Conservation (phyloP, 2,888 invertebrate species). For the Eupithecia insigniata region DNA sequence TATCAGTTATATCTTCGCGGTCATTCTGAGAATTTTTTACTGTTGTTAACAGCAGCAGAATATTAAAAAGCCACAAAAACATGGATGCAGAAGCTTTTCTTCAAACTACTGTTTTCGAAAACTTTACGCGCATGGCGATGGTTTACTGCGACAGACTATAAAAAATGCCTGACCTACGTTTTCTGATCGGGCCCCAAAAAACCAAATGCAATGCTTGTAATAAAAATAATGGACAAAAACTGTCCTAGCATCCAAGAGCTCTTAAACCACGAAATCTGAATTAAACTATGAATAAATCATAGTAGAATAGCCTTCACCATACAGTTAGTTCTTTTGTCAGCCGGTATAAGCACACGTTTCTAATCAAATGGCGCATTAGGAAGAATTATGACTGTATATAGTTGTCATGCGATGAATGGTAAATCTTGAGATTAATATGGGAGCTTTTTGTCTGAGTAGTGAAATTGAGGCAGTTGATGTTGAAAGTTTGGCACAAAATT, state of each 20-base stretch:
- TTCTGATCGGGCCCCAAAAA: not conserved
- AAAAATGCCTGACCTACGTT: not conserved
- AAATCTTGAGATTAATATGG: slow-evolving; percentile 60
- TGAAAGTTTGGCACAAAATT: slow-evolving; percentile 8
- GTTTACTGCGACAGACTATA: not conserved
- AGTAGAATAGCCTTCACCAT: slow-evolving; percentile 70
- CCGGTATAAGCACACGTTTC: slow-evolving; percentile 65
- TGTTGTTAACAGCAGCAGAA: slow-evolving; percentile 41
- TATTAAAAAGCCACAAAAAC: slow-evolving; percentile 31
- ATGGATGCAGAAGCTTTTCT: not conserved
- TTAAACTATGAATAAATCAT: slow-evolving; percentile 79
- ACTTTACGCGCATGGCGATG: not conserved
- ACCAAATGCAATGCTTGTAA: not conserved
- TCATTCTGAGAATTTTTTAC: slow-evolving; percentile 47
- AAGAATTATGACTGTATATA: slow-evolving; percentile 78
- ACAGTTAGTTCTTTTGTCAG: slow-evolving; percentile 73
- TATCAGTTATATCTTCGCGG: slow-evolving; percentile 46
- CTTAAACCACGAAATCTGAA: slow-evolving; percentile 70
- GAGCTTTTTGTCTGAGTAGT: slow-evolving; percentile 41
- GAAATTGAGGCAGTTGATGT: slow-evolving; percentile 36
- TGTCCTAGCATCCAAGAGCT: slow-evolving; percentile 20
- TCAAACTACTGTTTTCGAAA: not conserved
- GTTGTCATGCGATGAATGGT: slow-evolving; percentile 75
- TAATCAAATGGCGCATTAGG: slow-evolving; percentile 81
- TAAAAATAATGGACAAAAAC: slow-evolving; percentile 7